Conservation (phyloP, 2,888 invertebrate genomes). For the Callyntrura sp. region DNA sequence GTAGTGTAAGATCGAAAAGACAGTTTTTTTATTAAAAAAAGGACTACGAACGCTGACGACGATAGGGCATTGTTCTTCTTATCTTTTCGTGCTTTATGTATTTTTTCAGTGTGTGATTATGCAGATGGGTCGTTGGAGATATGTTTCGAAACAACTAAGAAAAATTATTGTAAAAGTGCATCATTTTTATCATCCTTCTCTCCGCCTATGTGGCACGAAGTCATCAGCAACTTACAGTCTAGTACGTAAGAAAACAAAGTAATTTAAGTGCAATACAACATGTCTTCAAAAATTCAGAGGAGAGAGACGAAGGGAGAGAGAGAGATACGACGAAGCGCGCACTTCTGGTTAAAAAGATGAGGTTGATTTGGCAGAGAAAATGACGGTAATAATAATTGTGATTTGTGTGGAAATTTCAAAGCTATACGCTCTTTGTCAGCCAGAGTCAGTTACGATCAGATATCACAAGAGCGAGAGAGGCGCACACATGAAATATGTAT, state of each 20-base stretch:
- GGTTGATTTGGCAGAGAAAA: conserved; percentile 58
- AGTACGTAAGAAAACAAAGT: not conserved
- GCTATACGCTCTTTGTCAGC: not conserved
- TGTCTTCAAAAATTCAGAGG: not conserved
- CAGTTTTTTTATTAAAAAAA: conserved; percentile 14
- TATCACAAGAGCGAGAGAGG: not conserved
- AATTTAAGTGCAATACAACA: not conserved
- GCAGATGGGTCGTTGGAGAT: conserved; percentile 59
- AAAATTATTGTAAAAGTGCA: conserved; percentile 57
- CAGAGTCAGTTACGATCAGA: conserved; percentile 27
- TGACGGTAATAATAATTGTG: conserved; percentile 35
- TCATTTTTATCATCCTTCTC: conserved; percentile 32
- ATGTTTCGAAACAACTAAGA: conserved; percentile 53
- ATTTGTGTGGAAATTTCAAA: conserved; percentile 54
- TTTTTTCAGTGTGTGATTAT: conserved; percentile 20
- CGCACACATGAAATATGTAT: no score
- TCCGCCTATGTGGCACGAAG: conserved; percentile 66
- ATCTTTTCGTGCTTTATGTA: conserved; percentile 1
- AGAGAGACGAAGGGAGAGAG: no score
- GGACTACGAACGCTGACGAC: not conserved
- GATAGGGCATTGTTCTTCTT: conserved; percentile 38
- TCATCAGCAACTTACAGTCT: conserved; percentile 9
- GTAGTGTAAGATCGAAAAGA: not conserved
- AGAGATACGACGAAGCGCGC: not conserved
- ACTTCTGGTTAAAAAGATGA: conserved; percentile 21